Evolutionary conservation across 2,113 vertebrate genomes (phyloP).

Genomic region (Coptodon bakossiorum): DNA sequence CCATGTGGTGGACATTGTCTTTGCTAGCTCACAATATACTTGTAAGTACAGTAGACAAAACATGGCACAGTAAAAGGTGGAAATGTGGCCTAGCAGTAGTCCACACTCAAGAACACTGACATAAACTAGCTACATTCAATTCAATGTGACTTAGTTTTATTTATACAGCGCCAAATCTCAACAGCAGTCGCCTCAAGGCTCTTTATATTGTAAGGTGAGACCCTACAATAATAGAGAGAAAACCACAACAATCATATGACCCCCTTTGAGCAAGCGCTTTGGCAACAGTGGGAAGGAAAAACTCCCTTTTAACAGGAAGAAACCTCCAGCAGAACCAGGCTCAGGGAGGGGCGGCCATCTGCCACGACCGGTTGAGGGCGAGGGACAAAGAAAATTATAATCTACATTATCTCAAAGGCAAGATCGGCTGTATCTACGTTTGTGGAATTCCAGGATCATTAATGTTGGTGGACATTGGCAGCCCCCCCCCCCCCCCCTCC

Average conservation of each 20-base stretch:
- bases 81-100: background rate
- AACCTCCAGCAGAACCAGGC: rapidly evolving
- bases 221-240: background rate
- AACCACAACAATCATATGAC: background rate
- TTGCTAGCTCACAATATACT: background rate
- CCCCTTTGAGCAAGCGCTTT: background rate
- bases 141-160: background rate
- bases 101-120: background rate
- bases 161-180: background rate
- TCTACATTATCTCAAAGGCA: background rate
- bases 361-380: background rate
- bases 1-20: background rate
- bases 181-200: background rate
- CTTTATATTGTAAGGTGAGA: background rate
- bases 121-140: background rate
- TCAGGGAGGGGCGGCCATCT: rapidly evolving
- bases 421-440: background rate
- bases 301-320: background rate
- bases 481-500: background rate
- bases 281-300: background rate
- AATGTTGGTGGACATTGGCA: background rate
- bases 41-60: background rate
- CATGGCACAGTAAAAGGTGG: background rate
- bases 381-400: background rate
- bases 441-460: background rate